A percentile compares a stretch with the other conserved stretches of the same genome.
These are phyloP conservation scores for Ondatra zibethicus DNA, from an alignment of 2,113 vertebrate species.

Conservation along the genomic window DNA sequence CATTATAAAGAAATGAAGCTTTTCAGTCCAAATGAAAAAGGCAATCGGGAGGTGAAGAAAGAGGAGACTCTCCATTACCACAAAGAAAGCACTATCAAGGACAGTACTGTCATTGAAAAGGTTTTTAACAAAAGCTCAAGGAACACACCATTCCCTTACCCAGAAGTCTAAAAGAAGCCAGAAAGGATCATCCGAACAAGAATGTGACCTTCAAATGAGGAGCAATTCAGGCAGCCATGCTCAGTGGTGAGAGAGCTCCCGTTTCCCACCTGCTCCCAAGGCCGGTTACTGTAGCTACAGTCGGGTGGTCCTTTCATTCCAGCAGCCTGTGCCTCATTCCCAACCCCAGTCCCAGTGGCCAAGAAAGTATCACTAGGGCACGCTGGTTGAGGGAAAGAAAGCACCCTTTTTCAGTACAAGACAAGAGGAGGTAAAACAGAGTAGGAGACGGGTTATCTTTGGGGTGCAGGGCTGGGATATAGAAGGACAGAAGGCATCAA, in stretches of 20 bases:
- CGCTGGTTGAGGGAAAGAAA: neutral
- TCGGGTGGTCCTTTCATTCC: neutral
- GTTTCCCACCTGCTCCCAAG: neutral
- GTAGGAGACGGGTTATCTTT: neutral
- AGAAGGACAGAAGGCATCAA: neutral
- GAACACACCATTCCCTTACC: neutral
- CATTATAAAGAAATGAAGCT: neutral
- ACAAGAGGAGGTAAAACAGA: neutral
- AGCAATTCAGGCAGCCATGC: neutral
- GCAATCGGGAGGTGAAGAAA: neutral
- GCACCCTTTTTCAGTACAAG: neutral
- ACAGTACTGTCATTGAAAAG: neutral
- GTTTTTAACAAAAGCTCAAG: neutral
- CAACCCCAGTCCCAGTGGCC: neutral
- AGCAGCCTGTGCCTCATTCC: neutral
- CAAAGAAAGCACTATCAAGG: neutral
- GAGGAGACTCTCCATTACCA: neutral
- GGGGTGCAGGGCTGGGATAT: neutral
- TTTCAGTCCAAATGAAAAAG: constrained; percentile 33
- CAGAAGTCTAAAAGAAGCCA: neutral
- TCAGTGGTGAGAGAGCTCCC: neutral
- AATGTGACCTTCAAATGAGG: neutral
- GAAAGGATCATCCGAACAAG: neutral
- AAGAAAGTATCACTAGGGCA: neutral
- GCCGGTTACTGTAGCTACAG: neutral